Conservation (phyloP, 2,797 vertebrate genomes). For the Crenuchus spilurus region DNA sequence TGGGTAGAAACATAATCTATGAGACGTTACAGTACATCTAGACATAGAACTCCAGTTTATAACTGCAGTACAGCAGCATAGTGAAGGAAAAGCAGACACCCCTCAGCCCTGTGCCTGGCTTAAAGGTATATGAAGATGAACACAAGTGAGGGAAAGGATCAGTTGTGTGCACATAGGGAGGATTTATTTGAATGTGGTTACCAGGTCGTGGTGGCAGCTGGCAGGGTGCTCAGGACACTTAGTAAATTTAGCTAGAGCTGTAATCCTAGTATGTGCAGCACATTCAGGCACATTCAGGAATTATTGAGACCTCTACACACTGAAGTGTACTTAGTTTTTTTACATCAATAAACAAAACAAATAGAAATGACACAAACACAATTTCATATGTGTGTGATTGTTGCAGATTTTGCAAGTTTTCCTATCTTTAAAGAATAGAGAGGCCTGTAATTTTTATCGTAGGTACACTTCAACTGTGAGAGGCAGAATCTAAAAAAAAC, state of each 20-base stretch:
- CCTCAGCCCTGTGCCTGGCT: not conserved
- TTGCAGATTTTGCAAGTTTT: too few relatives aligned
- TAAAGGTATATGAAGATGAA: not conserved
- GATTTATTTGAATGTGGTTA: conserved; percentile 23
- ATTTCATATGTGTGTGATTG: too few relatives aligned
- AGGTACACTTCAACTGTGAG: too few relatives aligned
- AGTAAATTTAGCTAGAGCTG: conserved; percentile 58
- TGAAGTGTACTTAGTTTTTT: too few relatives aligned
- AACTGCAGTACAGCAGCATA: conserved; percentile 2
- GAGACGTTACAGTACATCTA: conserved; percentile 56
- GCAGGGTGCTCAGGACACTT: conserved; percentile 23
- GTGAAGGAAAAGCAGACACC: not conserved
- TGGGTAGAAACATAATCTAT: conserved; percentile 72
- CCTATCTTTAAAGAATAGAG: too few relatives aligned
- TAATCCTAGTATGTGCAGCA: too few relatives aligned
- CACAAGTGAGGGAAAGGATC: not conserved
- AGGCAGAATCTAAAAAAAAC: too few relatives aligned
- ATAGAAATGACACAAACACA: too few relatives aligned
- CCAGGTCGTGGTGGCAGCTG: conserved; percentile 37
- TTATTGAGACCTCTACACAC: too few relatives aligned
- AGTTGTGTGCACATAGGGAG: not conserved
- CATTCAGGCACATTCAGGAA: too few relatives aligned
- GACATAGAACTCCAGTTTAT: conserved; percentile 73
- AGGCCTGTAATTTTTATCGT: too few relatives aligned
- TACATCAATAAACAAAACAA: too few relatives aligned